Evolutionary conservation across 2,113 vertebrate species (phyloP), one percentile per base, ranked within the genome.

Genomic region (Conger conger): DNA sequence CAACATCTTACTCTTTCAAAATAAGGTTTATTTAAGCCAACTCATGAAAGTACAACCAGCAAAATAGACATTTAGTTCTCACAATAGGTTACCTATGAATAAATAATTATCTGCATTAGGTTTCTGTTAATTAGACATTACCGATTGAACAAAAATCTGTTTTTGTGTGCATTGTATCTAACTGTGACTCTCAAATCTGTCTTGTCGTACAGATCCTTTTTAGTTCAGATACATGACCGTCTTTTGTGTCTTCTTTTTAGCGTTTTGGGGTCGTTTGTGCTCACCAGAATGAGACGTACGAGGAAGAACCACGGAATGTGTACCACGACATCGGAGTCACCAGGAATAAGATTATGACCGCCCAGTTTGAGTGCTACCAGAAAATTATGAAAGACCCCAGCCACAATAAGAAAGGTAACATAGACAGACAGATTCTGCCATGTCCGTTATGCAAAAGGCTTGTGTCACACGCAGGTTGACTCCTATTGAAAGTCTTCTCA

Each of bases 321-420:
- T 95, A 95, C 79, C 83, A 27, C 35, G 94, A 95, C 0, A 85
- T 97, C 0, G 89, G 94, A 1, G 68, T 96, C 13, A 98, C 97
- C 86, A 93, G 95, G 90, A 97, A 98, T 93, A 97, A 97, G 93
- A 99, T 99, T 9, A 96, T 99, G 88, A 98, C 97, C 0, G 98
- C 98, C 0, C 98, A 99, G 86, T 99, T 97, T 84, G 98, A 99
- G 90, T 99, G 98, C 89, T 99, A 99, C 90, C 98, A 99, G 89
- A 99, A 97, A 92, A 97, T 99, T 63, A 97, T 98, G 94, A 96
- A 96, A 84, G 95, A 97, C 77, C 92, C 92, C 4, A 11, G 79
- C 20, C 8, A 82, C 27, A 85, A 76, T 79, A 89, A 87, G 88
- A 87, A 89, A 86, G 93, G 94, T 95, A 90, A 54, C n/a, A 33